A percentile compares a stretch with the other conserved stretches of the same genome.
phyloP scores from a whole-genome alignment of 92 coral and sea anemone genomes.

The Porites divaricata region DNA sequence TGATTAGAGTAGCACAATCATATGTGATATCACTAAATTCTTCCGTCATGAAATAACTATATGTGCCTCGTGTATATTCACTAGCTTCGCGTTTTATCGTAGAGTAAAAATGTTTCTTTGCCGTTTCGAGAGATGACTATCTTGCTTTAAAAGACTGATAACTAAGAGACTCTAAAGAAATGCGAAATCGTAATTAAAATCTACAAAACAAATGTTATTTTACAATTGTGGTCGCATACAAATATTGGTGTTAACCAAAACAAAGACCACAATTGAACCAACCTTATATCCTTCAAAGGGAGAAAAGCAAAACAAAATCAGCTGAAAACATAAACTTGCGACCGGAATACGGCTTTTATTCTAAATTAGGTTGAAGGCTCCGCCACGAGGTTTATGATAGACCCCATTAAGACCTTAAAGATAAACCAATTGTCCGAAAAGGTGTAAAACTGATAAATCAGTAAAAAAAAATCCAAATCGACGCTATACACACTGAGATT shows the following conservation, averaged over 20 bases:
- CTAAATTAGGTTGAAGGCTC: background rate
- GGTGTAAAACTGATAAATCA: background rate
- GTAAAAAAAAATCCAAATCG: background rate
- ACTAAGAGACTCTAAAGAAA: background rate
- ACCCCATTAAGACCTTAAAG: background rate
- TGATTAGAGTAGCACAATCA: no score
- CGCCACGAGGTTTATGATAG: background rate
- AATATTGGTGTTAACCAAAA: background rate
- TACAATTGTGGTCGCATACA: background rate
- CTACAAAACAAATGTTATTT: background rate
- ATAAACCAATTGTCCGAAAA: background rate
- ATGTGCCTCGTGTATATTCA: background rate
- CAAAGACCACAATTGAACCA: background rate
- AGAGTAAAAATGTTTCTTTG: background rate
- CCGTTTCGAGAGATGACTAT: background rate
- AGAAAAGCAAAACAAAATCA: conserved; percentile 7
- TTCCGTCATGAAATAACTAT: background rate
- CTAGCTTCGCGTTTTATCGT: background rate
- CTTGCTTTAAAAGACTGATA: background rate
- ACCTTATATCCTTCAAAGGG: no score
- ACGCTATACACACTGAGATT: background rate
- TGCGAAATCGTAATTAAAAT: background rate
- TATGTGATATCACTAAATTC: no score
- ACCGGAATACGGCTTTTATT: background rate
- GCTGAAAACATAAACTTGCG: background rate